A percentile compares a stretch with the other conserved stretches of the same genome.
These are phyloP conservation scores for Plumapathes pennacea DNA, from an alignment of 92 coral and sea anemone species.

Conservation along the genomic window DNA sequence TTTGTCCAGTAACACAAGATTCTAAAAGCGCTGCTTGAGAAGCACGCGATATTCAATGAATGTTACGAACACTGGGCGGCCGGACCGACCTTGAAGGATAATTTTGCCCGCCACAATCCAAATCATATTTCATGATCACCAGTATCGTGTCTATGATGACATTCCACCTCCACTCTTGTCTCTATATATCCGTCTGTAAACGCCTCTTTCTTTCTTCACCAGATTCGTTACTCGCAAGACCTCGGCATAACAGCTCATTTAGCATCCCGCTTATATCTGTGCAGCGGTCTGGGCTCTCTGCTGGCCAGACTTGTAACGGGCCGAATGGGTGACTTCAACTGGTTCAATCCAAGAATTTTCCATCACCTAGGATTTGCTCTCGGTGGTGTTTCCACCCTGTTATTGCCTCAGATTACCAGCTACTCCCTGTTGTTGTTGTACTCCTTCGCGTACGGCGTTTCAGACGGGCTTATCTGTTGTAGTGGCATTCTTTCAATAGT, in stretches of 20 bases:
- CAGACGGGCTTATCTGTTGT: constrained; percentile 37
- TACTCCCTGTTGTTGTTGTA: constrained; percentile 14
- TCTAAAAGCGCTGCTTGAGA: too few relatives aligned
- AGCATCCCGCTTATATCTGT: constrained; percentile 29
- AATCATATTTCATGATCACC: too few relatives aligned
- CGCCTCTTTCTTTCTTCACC: neutral
- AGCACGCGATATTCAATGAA: too few relatives aligned
- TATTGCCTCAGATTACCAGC: constrained; percentile 29
- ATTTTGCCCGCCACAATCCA: too few relatives aligned
- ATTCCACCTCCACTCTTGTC: too few relatives aligned
- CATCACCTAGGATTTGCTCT: neutral
- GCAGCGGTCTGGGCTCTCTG: constrained; percentile 29
- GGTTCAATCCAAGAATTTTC: constrained; percentile 2
- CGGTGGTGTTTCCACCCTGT: constrained; percentile 4
- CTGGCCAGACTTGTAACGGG: constrained; percentile 28
- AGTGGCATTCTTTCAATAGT: constrained; percentile 6
- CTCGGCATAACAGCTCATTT: constrained; percentile 15
- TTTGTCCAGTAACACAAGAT: too few relatives aligned
- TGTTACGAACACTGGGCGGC: too few relatives aligned
- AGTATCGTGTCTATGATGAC: too few relatives aligned
- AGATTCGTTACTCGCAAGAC: constrained; percentile 34
- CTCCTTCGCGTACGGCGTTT: constrained; percentile 14
- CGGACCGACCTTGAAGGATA: too few relatives aligned
- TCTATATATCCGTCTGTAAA: too few relatives aligned
- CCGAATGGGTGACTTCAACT: constrained; percentile 19